Evolutionary conservation across 2,797 vertebrate genomes (phyloP), one percentile per base, ranked within the genome.

Genomic region (Gambelia wislizenii): DNA sequence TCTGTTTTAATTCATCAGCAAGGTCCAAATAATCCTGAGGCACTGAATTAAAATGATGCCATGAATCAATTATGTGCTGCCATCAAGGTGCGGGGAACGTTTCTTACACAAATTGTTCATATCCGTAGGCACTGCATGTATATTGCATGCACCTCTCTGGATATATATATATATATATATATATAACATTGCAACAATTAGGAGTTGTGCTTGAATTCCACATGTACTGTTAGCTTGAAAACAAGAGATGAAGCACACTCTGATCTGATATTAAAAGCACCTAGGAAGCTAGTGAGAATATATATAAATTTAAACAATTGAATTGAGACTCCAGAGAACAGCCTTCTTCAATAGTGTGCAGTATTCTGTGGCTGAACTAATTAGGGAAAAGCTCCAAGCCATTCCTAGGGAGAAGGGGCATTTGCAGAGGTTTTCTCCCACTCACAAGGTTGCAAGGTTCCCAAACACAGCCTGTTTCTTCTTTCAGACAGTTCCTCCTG

Each of bases 121-220:
- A 1, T 0, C 49, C 64, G 8, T 86, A 30, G 75, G 49, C 54
- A 64, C 44, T 78, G 18, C 6, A 0, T 27, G 85, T 84, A 83
- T n/a, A 59, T 22, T 86, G 83, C 9, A 59, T 18, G 52, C 56
- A 64, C 30, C 30, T 82, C 42, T n/a, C 44, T 67, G 64, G 42
- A 22, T 0, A 0, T 0, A 0, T 0, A n/a, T n/a, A n/a, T n/a
- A n/a, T n/a, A n/a, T n/a, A 22, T 0, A 0, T 0, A 0, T 0
- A 39, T 8, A 8, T 42, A 0, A 47, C 59, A 47, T 1, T 52
- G 61, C 36, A 91, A 82, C 47, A 88, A 83, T 36, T 2, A 10
- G 2, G 56, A 44, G 14, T 14, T 13, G 47, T 79, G 18, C 18
- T 77, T 74, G 18, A 33, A 47, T 27, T 2, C 14, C n/a, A 64